Conservation (phyloP, 2,113 vertebrate species). For the Phylloscopus whistleri region DNA sequence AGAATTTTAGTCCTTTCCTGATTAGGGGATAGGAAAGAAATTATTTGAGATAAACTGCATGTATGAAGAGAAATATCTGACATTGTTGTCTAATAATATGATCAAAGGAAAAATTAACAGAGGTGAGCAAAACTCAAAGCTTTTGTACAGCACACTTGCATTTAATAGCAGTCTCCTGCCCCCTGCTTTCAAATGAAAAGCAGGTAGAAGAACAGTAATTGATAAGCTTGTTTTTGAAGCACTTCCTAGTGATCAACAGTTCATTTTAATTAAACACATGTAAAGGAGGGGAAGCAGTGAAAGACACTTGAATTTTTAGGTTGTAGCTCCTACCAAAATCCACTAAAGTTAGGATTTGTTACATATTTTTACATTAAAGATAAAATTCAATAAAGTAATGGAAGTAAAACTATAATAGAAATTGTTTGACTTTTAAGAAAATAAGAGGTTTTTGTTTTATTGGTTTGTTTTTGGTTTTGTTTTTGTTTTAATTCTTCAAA, state of each 20-base stretch:
- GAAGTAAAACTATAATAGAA: background rate
- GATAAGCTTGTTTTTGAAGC: background rate
- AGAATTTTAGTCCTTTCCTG: background rate
- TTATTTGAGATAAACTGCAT: constrained; percentile 29
- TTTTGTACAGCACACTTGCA: background rate
- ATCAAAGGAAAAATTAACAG: constrained; percentile 4
- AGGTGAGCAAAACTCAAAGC: background rate
- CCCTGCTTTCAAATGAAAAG: background rate
- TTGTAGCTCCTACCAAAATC: background rate
- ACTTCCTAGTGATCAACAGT: background rate
- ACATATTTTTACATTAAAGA: background rate
- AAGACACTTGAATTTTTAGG: background rate
- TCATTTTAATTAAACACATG: background rate
- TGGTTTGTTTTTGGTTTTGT: too few species aligned
- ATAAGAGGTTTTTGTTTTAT: too few species aligned
- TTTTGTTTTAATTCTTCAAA: background rate
- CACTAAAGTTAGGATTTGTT: background rate
- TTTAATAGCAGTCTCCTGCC: background rate
- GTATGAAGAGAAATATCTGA: constrained; percentile 20
- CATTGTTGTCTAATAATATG: background rate
- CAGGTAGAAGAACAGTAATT: background rate
- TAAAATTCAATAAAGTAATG: background rate
- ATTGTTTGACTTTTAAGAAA: background rate
- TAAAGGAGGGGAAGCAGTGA: background rate
- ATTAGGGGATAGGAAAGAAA: background rate